Percentiles rank a stretch among this genome's conserved stretches.
Conservation (phyloP, 2,797 vertebrate genomes). For the Florisuga fusca region DNA sequence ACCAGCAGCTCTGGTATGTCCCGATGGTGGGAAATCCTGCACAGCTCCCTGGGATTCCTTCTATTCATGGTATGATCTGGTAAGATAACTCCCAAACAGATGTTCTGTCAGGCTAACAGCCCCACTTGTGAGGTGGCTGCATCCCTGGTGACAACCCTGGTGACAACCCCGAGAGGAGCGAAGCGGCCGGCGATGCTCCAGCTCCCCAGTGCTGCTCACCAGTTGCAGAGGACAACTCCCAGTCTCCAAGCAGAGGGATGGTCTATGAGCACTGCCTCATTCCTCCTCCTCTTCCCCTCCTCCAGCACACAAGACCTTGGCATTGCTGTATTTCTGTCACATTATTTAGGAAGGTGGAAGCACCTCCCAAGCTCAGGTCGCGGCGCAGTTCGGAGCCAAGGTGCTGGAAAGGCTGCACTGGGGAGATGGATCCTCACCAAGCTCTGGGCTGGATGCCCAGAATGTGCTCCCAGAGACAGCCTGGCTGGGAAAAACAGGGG, state of each 20-base stretch:
- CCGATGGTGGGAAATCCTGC: rapidly evolving
- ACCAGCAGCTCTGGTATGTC: too few species aligned
- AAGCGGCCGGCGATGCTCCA: not conserved
- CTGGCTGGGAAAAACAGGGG: not conserved
- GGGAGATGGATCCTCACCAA: not conserved
- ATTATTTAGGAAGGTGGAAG: not conserved
- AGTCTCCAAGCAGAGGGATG: not conserved
- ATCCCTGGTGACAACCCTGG: not conserved
- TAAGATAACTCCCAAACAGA: not conserved
- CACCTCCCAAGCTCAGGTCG: not conserved
- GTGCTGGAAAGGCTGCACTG: not conserved
- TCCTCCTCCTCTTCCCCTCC: not conserved
- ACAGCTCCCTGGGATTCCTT: not conserved
- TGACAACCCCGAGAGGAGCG: not conserved
- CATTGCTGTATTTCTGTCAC: rapidly evolving
- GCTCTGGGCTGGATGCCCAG: not conserved
- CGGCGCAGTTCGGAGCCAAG: not conserved
- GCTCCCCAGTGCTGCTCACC: rapidly evolving
- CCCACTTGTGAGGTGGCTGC: rapidly evolving
- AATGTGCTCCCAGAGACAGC: not conserved
- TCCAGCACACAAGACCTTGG: not conserved
- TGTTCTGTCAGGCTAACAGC: not conserved
- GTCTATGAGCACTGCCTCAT: rapidly evolving
- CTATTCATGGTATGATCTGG: rapidly evolving
- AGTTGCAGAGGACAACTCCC: not conserved